Evolutionary conservation across 1,140 invertebrate genomes (phyloP), one percentile per base, ranked within the genome.

Genomic region (Chionoecetes opilio): DNA sequence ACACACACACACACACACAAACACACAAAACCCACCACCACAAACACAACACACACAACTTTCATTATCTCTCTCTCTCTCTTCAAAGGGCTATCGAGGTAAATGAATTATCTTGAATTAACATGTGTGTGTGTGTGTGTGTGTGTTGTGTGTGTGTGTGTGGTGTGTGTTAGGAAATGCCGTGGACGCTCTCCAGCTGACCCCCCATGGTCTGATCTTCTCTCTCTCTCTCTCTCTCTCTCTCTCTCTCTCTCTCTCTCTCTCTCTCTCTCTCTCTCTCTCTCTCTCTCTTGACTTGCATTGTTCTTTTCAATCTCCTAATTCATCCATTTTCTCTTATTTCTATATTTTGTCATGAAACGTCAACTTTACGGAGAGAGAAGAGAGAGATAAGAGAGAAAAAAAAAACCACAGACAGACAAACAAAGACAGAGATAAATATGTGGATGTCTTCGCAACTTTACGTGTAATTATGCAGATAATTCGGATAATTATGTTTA

Each of bases 351-450:
- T 9, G 9, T 53, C 21, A 14, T 53, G 46, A 14, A 53, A 53
- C 8, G 46, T 53, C 46, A 53, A 53, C 46, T 53, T 53, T 53
- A 11, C 9, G 0, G 46, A 11, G 32, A 87, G 29, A 87, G 86
- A 34, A 87, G 85, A 32, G 85, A 87, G 85, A 32, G 53, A 63
- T 8, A 63, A 63, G 53, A 63, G 53, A 63, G 53, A 63, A 21
- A 75, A 26, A 75, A 26, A 75, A 26, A 75, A 26, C 26, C 21
- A 75, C 21, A 75, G 63, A 26, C 5, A 75, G n/a, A 75, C 21
- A 53, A 17, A 53, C 11, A 53, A 17, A 53, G 46, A 53, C 11
- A 53, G 46, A 53, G 46, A 53, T 9, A 53, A 9, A 3, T 53
- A 53, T 6, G 5, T 41, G 38, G 14, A 3, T 41, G 46, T 53